Evolutionary conservation across 2,888 invertebrate species (phyloP).

Genomic region (Tortricodes alternella): DNA sequence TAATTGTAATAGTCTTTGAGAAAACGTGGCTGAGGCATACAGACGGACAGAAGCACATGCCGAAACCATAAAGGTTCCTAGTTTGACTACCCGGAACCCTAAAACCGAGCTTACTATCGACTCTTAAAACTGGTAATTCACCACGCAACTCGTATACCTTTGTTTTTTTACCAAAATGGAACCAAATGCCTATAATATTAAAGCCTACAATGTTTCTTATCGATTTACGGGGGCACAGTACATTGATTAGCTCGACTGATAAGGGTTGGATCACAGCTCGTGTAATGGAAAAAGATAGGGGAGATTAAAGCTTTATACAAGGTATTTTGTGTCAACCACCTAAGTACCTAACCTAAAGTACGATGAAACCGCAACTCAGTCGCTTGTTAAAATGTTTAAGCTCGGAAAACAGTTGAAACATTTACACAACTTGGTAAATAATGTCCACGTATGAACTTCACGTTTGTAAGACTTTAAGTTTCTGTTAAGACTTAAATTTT

Average conservation of each 20-base stretch:
- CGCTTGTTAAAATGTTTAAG: conserved; percentile 6
- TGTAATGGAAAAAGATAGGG: conserved; percentile 18
- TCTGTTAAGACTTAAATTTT: too few relatives aligned
- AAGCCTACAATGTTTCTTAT: not conserved
- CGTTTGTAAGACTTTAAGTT: too few relatives aligned
- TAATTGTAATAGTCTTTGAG: too few relatives aligned
- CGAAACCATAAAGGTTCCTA: too few relatives aligned
- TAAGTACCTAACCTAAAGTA: not conserved
- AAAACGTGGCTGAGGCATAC: too few relatives aligned
- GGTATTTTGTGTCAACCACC: not conserved
- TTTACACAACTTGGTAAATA: not conserved
- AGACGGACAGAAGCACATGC: too few relatives aligned
- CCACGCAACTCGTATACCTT: too few relatives aligned
- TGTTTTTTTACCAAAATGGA: not conserved
- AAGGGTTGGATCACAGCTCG: not conserved
- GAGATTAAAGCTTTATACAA: not conserved
- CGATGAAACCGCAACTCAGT: conserved; percentile 2
- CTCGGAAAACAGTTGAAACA: not conserved
- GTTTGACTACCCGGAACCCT: too few relatives aligned
- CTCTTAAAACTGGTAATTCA: not conserved
- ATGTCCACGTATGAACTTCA: too few relatives aligned
- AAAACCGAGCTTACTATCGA: too few relatives aligned
- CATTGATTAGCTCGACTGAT: conserved; percentile 13
- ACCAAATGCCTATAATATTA: not conserved
- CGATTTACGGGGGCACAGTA: not conserved